Conservation (phyloP, 2,113 vertebrate species). For the Alethe castanea region DNA sequence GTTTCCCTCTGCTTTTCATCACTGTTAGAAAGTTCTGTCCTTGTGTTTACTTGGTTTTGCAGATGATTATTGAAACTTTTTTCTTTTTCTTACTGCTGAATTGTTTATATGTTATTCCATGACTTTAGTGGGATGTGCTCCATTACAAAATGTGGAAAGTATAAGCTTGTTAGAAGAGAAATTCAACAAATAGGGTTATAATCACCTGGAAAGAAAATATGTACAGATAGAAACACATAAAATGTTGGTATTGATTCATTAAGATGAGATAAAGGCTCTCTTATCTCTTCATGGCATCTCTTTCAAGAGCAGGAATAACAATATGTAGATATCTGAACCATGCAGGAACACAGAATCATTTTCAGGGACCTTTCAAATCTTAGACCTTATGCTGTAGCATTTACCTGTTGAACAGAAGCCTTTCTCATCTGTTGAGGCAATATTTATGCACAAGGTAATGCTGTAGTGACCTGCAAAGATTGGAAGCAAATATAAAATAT, state of each 20-base stretch:
- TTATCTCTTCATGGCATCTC: background rate
- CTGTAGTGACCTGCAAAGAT: background rate
- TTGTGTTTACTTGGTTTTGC: constrained; percentile 27
- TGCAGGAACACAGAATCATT: background rate
- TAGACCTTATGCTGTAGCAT: background rate
- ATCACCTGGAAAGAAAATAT: background rate
- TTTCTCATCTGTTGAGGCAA: background rate
- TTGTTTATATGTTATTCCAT: constrained; percentile 30
- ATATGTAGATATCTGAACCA: background rate
- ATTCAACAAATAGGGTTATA: background rate
- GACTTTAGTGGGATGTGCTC: background rate
- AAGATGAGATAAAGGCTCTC: background rate
- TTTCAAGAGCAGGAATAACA: background rate
- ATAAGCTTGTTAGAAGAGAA: background rate
- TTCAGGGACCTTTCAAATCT: background rate
- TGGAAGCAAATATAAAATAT: background rate
- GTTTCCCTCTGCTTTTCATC: constrained; percentile 64
- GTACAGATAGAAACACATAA: background rate
- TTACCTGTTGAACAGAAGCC: background rate
- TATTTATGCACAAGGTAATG: background rate
- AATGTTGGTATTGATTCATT: background rate
- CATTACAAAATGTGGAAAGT: background rate
- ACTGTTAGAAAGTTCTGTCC: constrained; percentile 29
- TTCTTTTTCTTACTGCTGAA: constrained; percentile 8
- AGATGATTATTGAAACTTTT: background rate